Conservation (phyloP, 2,888 invertebrate genomes). For the Celastrina argiolus region DNA sequence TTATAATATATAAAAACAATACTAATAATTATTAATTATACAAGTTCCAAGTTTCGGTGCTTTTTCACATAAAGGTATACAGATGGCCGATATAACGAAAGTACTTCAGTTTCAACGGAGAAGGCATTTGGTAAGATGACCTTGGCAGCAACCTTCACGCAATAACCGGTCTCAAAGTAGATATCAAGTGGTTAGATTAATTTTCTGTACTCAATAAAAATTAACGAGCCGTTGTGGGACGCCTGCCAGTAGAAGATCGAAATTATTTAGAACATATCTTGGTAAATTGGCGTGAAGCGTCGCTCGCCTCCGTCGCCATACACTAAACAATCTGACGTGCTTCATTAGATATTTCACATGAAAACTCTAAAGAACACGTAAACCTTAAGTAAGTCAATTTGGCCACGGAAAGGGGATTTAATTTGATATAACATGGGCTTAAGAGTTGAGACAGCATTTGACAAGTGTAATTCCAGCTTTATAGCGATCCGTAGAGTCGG, state of each 20-base stretch:
- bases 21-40: too few species aligned
- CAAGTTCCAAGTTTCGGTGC: too few species aligned
- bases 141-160: constrained; percentile 7
- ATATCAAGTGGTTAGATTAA: neutral
- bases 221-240: neutral
- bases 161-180: constrained; percentile 4
- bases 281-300: neutral
- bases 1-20: too few species aligned
- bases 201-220: neutral
- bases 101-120: neutral
- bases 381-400: neutral
- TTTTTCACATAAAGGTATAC: neutral
- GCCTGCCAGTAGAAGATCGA: neutral
- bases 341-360: neutral
- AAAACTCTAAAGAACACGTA: neutral
- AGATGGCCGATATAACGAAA: neutral
- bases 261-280: neutral
- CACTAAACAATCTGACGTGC: neutral
- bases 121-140: neutral
- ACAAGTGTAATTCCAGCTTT: neutral
- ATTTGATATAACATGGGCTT: neutral
- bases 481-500: neutral
- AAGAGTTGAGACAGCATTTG: neutral
- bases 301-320: neutral
- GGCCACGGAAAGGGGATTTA: neutral